Percentiles rank a stretch among this genome's conserved stretches.
phyloP scores from a whole-genome alignment of 2,888 invertebrate genomes.

The Hyposoter dolosus region DNA sequence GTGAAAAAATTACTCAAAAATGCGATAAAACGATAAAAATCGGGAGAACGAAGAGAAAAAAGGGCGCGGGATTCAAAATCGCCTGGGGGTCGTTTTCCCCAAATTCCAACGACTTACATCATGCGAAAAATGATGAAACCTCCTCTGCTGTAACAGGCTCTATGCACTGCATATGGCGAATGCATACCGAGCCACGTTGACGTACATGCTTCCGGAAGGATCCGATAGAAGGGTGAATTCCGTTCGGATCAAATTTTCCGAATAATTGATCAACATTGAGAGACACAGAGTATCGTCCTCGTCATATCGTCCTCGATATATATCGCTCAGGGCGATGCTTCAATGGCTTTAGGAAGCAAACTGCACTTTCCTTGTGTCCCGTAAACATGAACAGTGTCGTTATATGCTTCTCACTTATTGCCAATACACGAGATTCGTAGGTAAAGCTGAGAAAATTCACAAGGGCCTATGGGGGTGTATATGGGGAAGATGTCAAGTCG shows the following conservation, averaged over 20 bases:
- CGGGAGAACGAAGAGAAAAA: too few species aligned
- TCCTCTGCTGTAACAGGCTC: not conserved
- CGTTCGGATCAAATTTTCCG: conserved; percentile 58
- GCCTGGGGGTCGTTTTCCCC: too few species aligned
- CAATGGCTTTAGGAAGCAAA: not conserved
- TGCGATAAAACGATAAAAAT: too few species aligned
- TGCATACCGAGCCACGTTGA: conserved; percentile 19
- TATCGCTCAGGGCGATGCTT: conserved; percentile 6
- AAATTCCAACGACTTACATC: not conserved
- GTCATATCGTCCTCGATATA: conserved; percentile 35
- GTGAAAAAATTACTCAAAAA: too few species aligned
- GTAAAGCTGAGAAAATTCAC: not conserved
- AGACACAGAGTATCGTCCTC: conserved; percentile 14
- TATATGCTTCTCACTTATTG: conserved; percentile 16
- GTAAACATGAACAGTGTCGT: not conserved
- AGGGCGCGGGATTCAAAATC: too few species aligned
- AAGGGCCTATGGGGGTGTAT: not conserved
- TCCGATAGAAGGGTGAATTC: conserved; percentile 39
- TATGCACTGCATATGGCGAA: not conserved
- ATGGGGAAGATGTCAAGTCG: not conserved
- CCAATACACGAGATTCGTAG: not conserved
- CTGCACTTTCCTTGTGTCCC: conserved; percentile 39
- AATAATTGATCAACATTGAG: conserved; percentile 59
- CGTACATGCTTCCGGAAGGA: not conserved
- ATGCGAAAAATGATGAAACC: not conserved